Base-by-base conservation (phyloP, 2,113 vertebrate genomes). In the Paratilapia polleni region DNA sequence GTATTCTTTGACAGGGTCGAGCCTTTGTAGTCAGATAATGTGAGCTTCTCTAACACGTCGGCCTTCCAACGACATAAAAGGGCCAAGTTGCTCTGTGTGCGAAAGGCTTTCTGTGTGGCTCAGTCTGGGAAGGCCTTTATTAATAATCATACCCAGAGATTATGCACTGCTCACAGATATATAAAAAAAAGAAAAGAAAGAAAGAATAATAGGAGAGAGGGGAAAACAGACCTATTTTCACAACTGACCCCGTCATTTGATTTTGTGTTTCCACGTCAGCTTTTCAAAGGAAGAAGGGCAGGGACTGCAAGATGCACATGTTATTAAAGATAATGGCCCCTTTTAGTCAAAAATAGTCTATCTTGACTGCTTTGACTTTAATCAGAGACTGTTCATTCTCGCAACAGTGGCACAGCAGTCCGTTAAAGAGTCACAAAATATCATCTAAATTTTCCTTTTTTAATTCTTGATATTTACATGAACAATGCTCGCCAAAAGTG, bases 21-120 rank as follows among this genome's bases (percentile, higher is more conserved):
- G 85, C 60, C 85, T 93, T 90, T 93, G 90, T 89, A 88, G 83
- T 82, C 41, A 63, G 81, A 78, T 85, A 87, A 80, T 52, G 58
- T 41, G n/a, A 81, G 85, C 64, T 77, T 78, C 41, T 77, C 61
- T 64, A 62, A 84, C 74, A 70, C 6, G 5, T 54, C 19, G 1
- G 47, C 43, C 77, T 41, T 59, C 20, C 17, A 3, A 57, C 41
- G 38, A 66, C 89, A 85, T 85, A n/a, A 90, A 89, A 83, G 80
- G 2, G 2, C 47, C 10, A 64, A 58, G 62, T 38, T 60, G 61
- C 49, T 81, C 28, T 59, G 24, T 17, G 20, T 11, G 56, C 52
- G 47, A 81, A 78, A 86, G 43, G 59, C 64, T 84, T 82, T 84
- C 43, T 38, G 8, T 58, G 64, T 52, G 75, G n/a, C 57, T 89